Conservation (phyloP, 2,888 invertebrate genomes). For the Pammene aurita region DNA sequence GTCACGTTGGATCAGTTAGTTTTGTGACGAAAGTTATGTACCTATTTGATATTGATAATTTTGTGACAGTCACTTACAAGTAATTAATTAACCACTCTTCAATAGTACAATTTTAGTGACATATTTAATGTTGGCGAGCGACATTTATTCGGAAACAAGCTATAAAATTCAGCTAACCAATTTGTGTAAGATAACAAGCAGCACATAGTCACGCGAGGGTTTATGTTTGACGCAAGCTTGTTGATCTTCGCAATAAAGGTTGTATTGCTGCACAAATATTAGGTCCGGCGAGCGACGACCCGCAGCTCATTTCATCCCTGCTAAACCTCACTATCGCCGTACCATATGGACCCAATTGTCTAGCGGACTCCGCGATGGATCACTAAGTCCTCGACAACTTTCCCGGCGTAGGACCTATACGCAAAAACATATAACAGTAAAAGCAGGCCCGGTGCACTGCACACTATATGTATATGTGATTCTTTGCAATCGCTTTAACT, state of each 20-base stretch:
- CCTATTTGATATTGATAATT: no score
- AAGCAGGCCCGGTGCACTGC: not conserved
- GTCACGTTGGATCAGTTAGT: no score
- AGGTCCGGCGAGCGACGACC: constrained; percentile 68
- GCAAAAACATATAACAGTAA: not conserved
- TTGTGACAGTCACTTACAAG: no score
- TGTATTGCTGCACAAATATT: constrained; percentile 77
- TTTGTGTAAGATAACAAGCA: constrained; percentile 58
- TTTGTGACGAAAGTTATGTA: no score
- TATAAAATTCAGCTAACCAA: constrained; percentile 54
- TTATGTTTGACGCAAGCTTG: constrained; percentile 62
- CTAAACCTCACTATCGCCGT: constrained; percentile 66
- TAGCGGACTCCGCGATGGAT: constrained; percentile 55
- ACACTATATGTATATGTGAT: no score
- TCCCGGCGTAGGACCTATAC: constrained; percentile 44
- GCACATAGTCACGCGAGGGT: constrained; percentile 52
- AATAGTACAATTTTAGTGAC: no score
- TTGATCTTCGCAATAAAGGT: constrained; percentile 75
- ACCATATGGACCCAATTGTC: constrained; percentile 73
- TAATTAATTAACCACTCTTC: no score
- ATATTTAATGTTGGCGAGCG: no score
- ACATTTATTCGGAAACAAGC: constrained; percentile 43
- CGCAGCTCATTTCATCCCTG: constrained; percentile 72
- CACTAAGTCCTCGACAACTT: constrained; percentile 50
- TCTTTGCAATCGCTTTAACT: no score